Conservation (phyloP, 2,888 invertebrate species). For the Drosophila conformis region DNA sequence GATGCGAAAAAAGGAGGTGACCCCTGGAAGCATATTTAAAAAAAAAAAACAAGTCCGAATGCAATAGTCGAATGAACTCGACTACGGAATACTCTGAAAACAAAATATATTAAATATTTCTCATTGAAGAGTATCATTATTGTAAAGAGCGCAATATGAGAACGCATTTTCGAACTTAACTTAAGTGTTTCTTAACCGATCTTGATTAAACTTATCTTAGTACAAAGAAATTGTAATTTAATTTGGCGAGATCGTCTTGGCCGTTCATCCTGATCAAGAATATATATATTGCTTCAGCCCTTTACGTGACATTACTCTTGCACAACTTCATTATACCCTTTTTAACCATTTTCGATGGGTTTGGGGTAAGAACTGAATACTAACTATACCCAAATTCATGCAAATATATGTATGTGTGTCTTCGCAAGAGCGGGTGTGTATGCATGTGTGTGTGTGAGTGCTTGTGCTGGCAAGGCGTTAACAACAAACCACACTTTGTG, state of each 20-base stretch:
- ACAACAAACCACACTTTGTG: constrained; percentile 73
- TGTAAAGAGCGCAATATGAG: too few species aligned
- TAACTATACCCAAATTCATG: constrained; percentile 52
- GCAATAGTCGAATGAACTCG: background rate
- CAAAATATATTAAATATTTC: background rate
- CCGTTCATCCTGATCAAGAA: background rate
- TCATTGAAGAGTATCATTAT: background rate
- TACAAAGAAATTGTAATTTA: too few species aligned
- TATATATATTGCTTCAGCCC: background rate
- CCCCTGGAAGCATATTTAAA: constrained; percentile 5
- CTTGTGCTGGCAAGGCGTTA: constrained; percentile 60
- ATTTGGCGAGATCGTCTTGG: background rate
- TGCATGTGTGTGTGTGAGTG: constrained; percentile 1
- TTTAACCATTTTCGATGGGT: background rate
- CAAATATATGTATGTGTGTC: constrained; percentile 18
- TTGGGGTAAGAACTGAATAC: constrained; percentile 37
- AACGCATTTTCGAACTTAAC: background rate
- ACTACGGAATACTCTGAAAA: background rate
- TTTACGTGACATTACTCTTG: background rate
- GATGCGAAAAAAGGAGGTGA: constrained; percentile 22
- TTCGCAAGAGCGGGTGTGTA: constrained; percentile 1
- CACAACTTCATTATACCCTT: background rate
- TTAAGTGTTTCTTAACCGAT: background rate
- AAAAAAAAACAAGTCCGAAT: background rate
- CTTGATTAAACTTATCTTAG: background rate